Evolutionary conservation across 2,888 invertebrate genomes (phyloP).

Genomic region (Unio pictorum): DNA sequence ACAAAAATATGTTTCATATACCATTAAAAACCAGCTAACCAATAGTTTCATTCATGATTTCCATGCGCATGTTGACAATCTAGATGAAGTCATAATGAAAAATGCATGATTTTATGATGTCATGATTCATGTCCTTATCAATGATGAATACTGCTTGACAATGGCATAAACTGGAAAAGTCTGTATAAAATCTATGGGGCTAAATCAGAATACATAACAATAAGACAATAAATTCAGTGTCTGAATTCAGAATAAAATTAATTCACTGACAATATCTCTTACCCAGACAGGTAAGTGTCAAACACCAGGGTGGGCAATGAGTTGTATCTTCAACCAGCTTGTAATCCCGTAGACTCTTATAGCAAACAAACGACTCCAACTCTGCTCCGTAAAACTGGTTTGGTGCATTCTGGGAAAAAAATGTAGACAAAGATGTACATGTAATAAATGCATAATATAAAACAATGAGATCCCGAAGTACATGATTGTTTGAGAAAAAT

Average conservation of each 20-base stretch:
- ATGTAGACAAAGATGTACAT: too few relatives aligned
- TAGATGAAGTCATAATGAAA: too few relatives aligned
- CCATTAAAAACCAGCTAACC: too few relatives aligned
- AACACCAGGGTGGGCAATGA: conserved; percentile 68
- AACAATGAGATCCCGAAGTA: too few relatives aligned
- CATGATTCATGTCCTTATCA: background rate
- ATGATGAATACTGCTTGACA: background rate
- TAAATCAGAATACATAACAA: conserved; percentile 1
- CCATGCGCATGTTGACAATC: too few relatives aligned
- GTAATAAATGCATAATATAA: too few relatives aligned
- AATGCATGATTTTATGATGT: too few relatives aligned
- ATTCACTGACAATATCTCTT: background rate
- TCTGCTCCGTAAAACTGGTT: conserved; percentile 69
- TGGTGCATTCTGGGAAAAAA: conserved; percentile 52
- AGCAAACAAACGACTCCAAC: conserved; percentile 68
- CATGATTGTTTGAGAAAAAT: too few relatives aligned
- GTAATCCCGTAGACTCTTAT: conserved; percentile 70
- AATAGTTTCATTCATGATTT: too few relatives aligned
- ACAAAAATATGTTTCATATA: too few relatives aligned
- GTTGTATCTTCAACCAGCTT: conserved; percentile 66
- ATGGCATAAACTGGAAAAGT: background rate
- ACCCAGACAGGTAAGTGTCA: conserved; percentile 66
- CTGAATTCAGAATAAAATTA: background rate
- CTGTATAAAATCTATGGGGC: too few relatives aligned
- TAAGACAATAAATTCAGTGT: background rate